Base-by-base conservation (phyloP, 2,888 invertebrate genomes). In the Acanthacorydalis orientalis region DNA sequence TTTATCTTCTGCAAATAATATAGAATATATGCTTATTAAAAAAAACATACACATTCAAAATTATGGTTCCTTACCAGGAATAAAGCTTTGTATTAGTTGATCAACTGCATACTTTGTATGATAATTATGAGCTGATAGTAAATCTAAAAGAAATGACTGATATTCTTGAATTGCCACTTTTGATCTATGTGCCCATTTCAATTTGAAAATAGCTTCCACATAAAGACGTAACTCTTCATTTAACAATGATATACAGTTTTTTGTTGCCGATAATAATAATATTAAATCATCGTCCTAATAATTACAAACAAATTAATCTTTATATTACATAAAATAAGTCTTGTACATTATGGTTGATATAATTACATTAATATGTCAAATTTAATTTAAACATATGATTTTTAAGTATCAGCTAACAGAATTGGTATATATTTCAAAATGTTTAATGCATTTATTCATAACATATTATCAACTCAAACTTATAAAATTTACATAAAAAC, bases 111-210 rank as follows among this genome's bases (percentile, higher is more conserved):
- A 68, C 52, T 72, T 72, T 4, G 77, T 69, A 60, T 82, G 78
- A 58, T 74, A 72, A 53, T 74, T 76, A 54, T 83, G 81, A 1
- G 80, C 78, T 41, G 80, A 75, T 47, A 83, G 67, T 44, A 84
- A 65, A 62, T 81, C 79, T 34, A 78, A 64, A 33, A 82, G 60
- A 57, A 84, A 79, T 41, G 73, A 70, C 57, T 76, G 73, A 59
- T 77, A 84, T 33, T 70, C 70, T 33, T 64, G 57, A 1, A 75
- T 66, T n/a, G 74, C 65, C 42, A 67, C 64, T 15, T 63, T 49
- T 32, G 64, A 64, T 46, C 74, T 63, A 48, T 67, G 66, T 4
- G 64, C 64, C 81, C 81, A 82, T 54, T 68, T 64, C n/a, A 77
- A 55, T 12, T 68, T 66, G 43, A 82, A 62, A 23, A 82, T 53